Conservation (phyloP, 2,113 vertebrate species). For the Acanthochromis polyacanthus region DNA sequence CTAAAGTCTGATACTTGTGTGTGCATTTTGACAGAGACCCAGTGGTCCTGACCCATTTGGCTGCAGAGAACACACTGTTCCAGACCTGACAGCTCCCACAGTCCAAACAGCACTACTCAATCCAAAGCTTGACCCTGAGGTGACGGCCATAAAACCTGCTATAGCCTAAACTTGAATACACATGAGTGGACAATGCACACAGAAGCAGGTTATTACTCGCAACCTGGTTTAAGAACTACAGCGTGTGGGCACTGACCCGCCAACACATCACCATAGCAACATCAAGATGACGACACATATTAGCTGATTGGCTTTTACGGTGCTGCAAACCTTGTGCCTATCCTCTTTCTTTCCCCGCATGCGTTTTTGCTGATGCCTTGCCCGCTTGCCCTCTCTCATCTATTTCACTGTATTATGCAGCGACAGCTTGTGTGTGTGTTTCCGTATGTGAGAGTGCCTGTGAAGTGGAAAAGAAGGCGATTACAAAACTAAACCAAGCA, state of each 20-base stretch:
- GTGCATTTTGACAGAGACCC: conserved; percentile 42
- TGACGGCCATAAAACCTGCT: conserved; percentile 24
- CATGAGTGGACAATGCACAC: conserved; percentile 18
- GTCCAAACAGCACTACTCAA: conserved; percentile 37
- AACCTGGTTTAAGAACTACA: conserved; percentile 18
- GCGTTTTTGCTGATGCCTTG: conserved; percentile 30
- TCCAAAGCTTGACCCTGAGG: conserved; percentile 35
- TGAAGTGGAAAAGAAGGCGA: conserved; percentile 33
- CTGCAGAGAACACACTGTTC: conserved; percentile 59
- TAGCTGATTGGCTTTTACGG: conserved; percentile 63
- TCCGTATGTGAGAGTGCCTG: conserved; percentile 11
- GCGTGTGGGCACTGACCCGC: conserved; percentile 35
- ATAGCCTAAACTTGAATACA: conserved; percentile 15
- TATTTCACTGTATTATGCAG: not conserved
- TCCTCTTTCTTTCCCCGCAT: conserved; percentile 12
- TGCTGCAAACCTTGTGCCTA: conserved; percentile 22
- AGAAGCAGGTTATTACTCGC: conserved; percentile 21
- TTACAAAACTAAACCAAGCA: conserved; percentile 36
- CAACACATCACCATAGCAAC: conserved; percentile 76
- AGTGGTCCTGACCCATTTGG: conserved; percentile 50
- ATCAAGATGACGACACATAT: conserved; percentile 61
- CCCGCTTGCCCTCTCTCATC: not conserved
- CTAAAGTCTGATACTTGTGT: conserved; percentile 20
- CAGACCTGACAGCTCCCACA: conserved; percentile 39
- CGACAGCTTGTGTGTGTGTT: conserved; percentile 22